Conservation (phyloP, 2,113 vertebrate species). For the Petaurus breviceps region DNA sequence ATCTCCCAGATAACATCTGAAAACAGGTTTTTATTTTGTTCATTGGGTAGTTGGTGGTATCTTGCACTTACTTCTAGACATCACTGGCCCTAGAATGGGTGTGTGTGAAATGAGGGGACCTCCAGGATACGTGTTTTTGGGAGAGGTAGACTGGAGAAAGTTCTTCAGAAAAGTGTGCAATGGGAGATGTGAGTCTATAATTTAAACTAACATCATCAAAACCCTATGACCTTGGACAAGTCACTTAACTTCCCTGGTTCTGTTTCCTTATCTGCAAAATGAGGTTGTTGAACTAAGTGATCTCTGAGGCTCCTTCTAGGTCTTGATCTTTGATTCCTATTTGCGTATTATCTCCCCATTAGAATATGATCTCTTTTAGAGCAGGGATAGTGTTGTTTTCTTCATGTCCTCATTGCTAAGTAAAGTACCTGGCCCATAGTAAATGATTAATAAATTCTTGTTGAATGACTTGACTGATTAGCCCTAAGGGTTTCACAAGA, state of each 20-base stretch:
- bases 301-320: background rate
- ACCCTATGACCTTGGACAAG: background rate
- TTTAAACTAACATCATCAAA: background rate
- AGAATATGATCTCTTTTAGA: background rate
- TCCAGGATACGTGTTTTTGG: background rate
- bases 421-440: background rate
- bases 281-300: background rate
- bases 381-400: background rate
- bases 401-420: background rate
- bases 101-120: background rate
- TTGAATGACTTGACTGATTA: background rate
- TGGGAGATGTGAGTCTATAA: background rate
- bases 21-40: background rate
- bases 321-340: background rate
- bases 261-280: background rate
- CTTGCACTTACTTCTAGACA: background rate
- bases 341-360: background rate
- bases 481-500: background rate
- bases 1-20: background rate
- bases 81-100: background rate
- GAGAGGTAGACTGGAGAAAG: background rate
- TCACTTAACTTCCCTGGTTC: conserved; percentile 6
- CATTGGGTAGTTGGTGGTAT: background rate
- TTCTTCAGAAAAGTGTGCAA: background rate
- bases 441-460: background rate